Evolutionary conservation across 2,888 invertebrate species (phyloP), one percentile per base, ranked within the genome.

Genomic region (Alcis repandata): DNA sequence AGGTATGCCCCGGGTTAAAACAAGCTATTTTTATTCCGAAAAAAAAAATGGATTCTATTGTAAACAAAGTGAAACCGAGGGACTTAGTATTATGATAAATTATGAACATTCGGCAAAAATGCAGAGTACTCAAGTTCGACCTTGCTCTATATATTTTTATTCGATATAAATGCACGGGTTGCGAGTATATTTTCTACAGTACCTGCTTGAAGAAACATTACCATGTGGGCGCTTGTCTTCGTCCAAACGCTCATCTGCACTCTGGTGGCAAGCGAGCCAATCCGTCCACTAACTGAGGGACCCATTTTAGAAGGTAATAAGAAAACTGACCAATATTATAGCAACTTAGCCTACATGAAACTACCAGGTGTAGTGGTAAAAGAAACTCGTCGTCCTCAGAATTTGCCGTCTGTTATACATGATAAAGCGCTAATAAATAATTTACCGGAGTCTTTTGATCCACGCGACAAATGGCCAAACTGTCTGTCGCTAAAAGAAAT

Each of bases 401-500:
- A 13, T n/a, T n/a, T 38, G 38, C 38, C 43, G 22, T 4, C 6
- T 1, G 13, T 45, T 22, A 13, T 22, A 2, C 45, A 22, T 11
- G 22, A 13, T 4, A 13, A 11, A 13, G 13, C 20, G 41, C 2
- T 46, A 32, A 32, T 32, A 32, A 9, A 32, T 4, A 15, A 15
- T 48, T 32, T 48, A n/a, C 48, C 48, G 1, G 32, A 48, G 32
- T 15, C 94, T 74, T 98, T 98, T 84, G 98, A 98, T 90, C 89
- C 98, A 0, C 94, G 98, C 32, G 90, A 94, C 54, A 91, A 96
- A 63, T 98, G 98, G 98, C 95, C 97, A 0, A 82, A 97, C 76
- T 98, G 98, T 80, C 97, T 97, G 0, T 97, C 98, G 4, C 95
- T 98, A 73, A 93, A 93, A 54, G 97, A 97, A 90, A 95, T 98